Evolutionary conservation across 1,140 invertebrate species (phyloP).

Genomic region (Chironomus striatipennis): DNA sequence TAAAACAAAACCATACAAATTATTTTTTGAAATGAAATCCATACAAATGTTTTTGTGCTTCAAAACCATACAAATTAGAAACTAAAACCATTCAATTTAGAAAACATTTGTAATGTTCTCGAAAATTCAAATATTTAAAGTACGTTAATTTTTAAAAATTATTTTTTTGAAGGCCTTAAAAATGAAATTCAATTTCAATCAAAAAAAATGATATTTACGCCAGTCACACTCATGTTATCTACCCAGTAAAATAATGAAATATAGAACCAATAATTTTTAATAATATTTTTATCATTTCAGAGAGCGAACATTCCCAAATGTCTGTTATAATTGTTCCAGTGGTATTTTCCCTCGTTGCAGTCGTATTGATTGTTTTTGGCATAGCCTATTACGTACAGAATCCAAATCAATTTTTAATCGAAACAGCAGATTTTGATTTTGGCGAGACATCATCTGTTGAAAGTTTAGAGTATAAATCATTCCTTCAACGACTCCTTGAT

Average conservation of each 20-base stretch:
- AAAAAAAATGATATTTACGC: too few species aligned
- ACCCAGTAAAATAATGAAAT: neutral
- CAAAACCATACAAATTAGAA: too few species aligned
- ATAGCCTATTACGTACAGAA: slow-evolving; percentile 75
- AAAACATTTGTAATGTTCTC: too few species aligned
- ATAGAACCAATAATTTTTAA: neutral
- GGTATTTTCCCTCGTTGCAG: slow-evolving; percentile 63
- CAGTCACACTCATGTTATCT: too few species aligned
- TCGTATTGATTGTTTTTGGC: slow-evolving; percentile 74
- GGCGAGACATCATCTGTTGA: slow-evolving; percentile 59
- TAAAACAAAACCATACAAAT: too few species aligned
- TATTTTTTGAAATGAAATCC: too few species aligned
- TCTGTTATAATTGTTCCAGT: slow-evolving; percentile 80
- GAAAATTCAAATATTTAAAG: too few species aligned
- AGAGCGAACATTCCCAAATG: slow-evolving; percentile 61
- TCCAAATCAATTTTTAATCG: slow-evolving; percentile 64
- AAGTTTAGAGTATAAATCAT: slow-evolving; percentile 71
- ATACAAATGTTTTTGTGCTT: too few species aligned
- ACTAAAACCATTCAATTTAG: too few species aligned
- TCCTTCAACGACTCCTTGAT: slow-evolving; percentile 65
- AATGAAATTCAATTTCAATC: too few species aligned
- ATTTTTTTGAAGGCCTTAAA: too few species aligned
- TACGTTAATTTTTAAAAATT: too few species aligned
- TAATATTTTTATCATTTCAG: slow-evolving; percentile 43
- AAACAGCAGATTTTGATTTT: slow-evolving; percentile 84